Percentiles rank a stretch among this genome's conserved stretches.
Evolutionary conservation across 1,140 invertebrate genomes (phyloP).

Genomic region (Phocides pigmalion): DNA sequence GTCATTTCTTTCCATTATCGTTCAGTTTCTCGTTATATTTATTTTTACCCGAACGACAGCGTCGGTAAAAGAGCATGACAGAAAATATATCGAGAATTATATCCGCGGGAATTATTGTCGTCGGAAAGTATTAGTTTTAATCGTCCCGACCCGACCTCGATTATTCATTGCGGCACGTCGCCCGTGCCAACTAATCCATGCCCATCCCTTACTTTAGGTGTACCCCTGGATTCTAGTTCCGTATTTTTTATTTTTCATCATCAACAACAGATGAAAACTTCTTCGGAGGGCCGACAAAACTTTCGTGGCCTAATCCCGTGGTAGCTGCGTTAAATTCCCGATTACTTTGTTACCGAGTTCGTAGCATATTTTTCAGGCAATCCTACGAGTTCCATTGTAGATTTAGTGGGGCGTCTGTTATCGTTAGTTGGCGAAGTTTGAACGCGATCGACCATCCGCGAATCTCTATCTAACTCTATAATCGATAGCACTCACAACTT

Average conservation of each 20-base stretch:
- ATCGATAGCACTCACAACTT: slow-evolving; percentile 41
- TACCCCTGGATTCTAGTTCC: slow-evolving; percentile 49
- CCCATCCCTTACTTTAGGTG: slow-evolving; percentile 45
- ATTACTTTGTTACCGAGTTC: slow-evolving; percentile 73
- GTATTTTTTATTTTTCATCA: slow-evolving; percentile 63
- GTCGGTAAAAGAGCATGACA: background rate
- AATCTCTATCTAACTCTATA: slow-evolving; percentile 41
- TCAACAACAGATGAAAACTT: slow-evolving; percentile 77
- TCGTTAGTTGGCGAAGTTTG: slow-evolving; percentile 63
- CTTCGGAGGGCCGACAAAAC: slow-evolving; percentile 51
- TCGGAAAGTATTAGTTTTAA: slow-evolving; percentile 51
- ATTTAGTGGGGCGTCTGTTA: slow-evolving; percentile 70
- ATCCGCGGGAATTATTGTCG: slow-evolving; percentile 36
- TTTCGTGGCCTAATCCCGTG: slow-evolving; percentile 72
- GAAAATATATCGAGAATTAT: slow-evolving; percentile 23
- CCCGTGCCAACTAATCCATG: slow-evolving; percentile 50
- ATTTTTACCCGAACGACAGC: background rate
- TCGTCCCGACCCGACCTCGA: slow-evolving; percentile 44
- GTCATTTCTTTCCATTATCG: slow-evolving; percentile 6
- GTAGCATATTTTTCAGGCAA: slow-evolving; percentile 71
- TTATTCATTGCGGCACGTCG: slow-evolving; percentile 53
- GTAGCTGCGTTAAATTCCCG: slow-evolving; percentile 70
- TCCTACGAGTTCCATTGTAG: slow-evolving; percentile 60
- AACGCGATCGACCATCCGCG: slow-evolving; percentile 36
- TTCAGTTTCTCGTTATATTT: background rate